Evolutionary conservation across 2,888 invertebrate genomes (phyloP), one percentile per base, ranked within the genome.

Genomic region (Eretmocerus hayati): DNA sequence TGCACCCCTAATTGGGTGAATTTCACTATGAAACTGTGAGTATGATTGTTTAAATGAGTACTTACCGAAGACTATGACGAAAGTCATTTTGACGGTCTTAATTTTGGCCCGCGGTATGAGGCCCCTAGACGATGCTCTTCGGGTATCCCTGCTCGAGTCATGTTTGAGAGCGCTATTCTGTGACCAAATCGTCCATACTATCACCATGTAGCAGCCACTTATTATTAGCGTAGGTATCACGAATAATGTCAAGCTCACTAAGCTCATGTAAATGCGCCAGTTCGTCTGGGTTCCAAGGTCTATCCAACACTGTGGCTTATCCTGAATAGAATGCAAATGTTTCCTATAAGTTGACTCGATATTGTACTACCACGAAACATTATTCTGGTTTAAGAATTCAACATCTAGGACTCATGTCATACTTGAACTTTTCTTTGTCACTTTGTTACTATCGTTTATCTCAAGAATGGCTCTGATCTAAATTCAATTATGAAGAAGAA

Each of bases 61-160:
- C 83, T 82, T 71, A 89, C 90, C 90, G 62, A 92, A 88, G 51
- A 95, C 93, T 62, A 95, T 95, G 59, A 93, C 92, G 59, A 95
- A 87, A 0, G 95, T 95, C 92, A 95, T 95, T 74, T 95, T 94
- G 54, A 95, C 90, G 15, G 93, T 94, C 77, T 95, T 95, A 61
- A 95, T 90, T 76, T 94, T 94, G 26, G 95, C 95, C 54, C 90
- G 81, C 0, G 94, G 94, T 64, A 95, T 94, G 52, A 94, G 84
- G 37, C 94, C 95, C 42, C 93, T 77, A 20, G 92, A 92, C 67
- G 92, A 92, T 1, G 90, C 90, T 39, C 91, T 77, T 35, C 88
- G 76, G 23, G 83, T 81, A 56, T 78, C 78, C 36, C 64, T 60
- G 4, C 76, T 75, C 2, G 79, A 79, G 30, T 68, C 69, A 21